Evolutionary conservation across 2,888 invertebrate species (phyloP).

Genomic region (Macaria liturata): DNA sequence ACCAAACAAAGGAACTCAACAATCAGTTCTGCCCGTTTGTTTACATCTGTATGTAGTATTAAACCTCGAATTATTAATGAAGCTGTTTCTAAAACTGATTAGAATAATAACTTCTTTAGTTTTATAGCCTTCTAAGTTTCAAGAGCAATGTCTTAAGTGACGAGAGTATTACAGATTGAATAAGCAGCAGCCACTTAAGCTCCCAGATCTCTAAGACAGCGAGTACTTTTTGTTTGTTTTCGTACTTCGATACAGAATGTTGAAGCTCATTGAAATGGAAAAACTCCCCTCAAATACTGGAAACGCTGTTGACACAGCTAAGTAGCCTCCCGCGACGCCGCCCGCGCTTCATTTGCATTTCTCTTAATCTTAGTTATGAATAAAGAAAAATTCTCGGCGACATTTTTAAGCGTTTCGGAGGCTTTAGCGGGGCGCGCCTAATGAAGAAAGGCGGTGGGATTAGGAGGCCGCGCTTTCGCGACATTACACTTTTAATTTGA

Average conservation of each 20-base stretch:
- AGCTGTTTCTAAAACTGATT: too few relatives aligned
- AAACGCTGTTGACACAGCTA: constrained; percentile 80
- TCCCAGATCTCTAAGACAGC: constrained; percentile 6
- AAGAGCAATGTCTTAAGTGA: too few relatives aligned
- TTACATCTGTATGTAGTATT: too few relatives aligned
- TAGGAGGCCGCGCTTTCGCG: constrained; percentile 71
- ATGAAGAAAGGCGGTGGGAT: constrained; percentile 77
- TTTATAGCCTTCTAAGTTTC: too few relatives aligned
- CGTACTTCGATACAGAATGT: constrained; percentile 24
- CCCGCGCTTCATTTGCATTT: constrained; percentile 81
- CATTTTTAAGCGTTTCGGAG: constrained; percentile 71
- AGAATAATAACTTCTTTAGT: too few relatives aligned
- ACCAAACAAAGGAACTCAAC: too few relatives aligned
- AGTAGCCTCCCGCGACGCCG: constrained; percentile 73
- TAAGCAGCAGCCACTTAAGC: constrained; percentile 8
- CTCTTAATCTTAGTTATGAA: constrained; percentile 82
- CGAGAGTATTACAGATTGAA: neutral
- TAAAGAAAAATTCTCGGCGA: constrained; percentile 80
- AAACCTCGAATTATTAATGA: too few relatives aligned
- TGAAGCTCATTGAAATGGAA: constrained; percentile 44
- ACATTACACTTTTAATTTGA: constrained; percentile 89
- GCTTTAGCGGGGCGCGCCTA: constrained; percentile 60
- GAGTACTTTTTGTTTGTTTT: constrained; percentile 26
- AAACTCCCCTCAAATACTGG: constrained; percentile 49
- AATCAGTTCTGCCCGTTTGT: too few relatives aligned